Base-by-base conservation (phyloP, 2,797 vertebrate genomes). In the Xyrichtys novacula region DNA sequence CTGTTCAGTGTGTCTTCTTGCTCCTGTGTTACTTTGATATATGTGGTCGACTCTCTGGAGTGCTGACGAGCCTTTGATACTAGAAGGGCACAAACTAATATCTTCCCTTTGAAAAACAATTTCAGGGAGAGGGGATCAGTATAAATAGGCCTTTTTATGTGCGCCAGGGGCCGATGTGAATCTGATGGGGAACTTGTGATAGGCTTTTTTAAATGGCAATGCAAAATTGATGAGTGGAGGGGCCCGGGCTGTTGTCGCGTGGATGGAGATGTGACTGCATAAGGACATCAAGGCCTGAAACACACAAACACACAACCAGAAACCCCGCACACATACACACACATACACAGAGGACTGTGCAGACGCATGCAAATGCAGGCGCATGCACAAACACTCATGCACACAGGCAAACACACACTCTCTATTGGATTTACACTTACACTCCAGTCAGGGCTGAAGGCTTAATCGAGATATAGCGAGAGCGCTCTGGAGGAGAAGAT, bases 41-140 rank as follows among this genome's bases (percentile, higher is more conserved):
- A 84, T 81, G 80, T 86, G 89, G 85, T 83, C 78, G 84, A 89
- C 87, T 89, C 93, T 92, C 93, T 79, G 71, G 91, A 90, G 89
- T 83, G 60, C 74, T 73, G 77, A 87, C 71, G 74, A 80, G 87
- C 85, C 90, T 94, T 94, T 94, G 93, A 94, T 94, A 91, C 80
- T 71, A 81, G 89, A 93, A 83, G 91, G 89, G 89, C 89, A 92
- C 89, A 90, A 94, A 93, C 90, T 92, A 92, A 91, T 90, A 92
- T 93, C 91, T 90, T 90, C 87, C 88, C 92, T 94, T 93, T 94
- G 92, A 94, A 94, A 94, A 93, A 92, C 90, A 93, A 92, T 94
- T 94, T 93, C 89, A 91, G 88, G 87, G 87, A 86, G 83, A 86
- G 78, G 87, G 88, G 92, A 92, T 94, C 90, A 90, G 91, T 91